Evolutionary conservation across 2,113 vertebrate genomes (phyloP).

Genomic region (Pangasianodon gigas): DNA sequence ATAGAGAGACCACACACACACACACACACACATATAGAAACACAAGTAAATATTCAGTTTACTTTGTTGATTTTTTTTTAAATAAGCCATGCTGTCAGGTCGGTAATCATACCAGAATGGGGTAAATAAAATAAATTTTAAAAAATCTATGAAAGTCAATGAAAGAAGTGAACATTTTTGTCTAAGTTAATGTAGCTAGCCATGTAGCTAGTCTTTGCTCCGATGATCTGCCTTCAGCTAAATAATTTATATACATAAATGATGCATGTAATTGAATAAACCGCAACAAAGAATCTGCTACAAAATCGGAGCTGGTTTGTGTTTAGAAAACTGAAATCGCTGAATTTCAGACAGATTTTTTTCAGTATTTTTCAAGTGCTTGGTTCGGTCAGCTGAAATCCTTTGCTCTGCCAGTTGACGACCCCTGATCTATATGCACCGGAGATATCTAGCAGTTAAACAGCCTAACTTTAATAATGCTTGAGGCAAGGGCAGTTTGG

Average conservation of each 20-base stretch:
- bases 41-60: no score
- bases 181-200: no score
- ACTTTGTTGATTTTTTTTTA: no score
- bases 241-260: not conserved
- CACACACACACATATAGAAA: no score
- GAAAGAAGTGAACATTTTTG: no score
- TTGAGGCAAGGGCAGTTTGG: conserved; percentile 57
- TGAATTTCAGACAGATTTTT: not conserved
- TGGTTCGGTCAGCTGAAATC: not conserved
- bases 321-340: not conserved
- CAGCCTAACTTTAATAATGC: conserved; percentile 31
- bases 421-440: not conserved
- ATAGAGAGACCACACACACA: no score
- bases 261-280: not conserved
- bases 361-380: not conserved
- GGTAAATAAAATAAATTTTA: no score
- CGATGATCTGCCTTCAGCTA: not conserved
- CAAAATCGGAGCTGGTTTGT: not conserved
- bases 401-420: not conserved
- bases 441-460: not conserved
- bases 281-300: not conserved
- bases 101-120: no score
- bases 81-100: no score
- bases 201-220: not conserved
- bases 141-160: no score